phyloP scores from a whole-genome alignment of 2,113 vertebrate species.

The Conger conger region DNA sequence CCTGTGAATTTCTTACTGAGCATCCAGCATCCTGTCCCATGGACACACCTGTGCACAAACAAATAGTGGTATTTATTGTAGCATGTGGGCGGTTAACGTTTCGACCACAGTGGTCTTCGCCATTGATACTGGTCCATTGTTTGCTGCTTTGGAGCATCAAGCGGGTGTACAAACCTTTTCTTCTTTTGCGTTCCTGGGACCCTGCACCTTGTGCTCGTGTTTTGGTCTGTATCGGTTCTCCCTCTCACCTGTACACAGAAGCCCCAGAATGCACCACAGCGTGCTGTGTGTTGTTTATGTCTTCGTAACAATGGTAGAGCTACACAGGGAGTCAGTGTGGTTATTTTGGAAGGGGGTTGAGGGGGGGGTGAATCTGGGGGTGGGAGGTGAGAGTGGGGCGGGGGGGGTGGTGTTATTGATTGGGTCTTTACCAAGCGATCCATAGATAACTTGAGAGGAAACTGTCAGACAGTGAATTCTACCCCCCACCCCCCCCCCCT shows the following conservation, averaged over 20 bases:
- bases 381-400: neutral
- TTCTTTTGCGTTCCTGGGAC: no score
- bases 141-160: no score
- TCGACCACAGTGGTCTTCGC: no score
- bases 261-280: neutral
- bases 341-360: neutral
- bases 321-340: neutral
- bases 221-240: no score
- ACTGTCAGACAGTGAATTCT: neutral
- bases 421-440: conserved; percentile 65
- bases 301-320: neutral
- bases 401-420: conserved; percentile 57
- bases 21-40: neutral
- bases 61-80: no score
- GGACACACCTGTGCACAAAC: no score
- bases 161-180: no score
- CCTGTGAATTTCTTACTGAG: neutral
- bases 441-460: conserved; percentile 50
- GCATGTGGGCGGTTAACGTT: no score
- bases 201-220: no score
- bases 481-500: neutral
- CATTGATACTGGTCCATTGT: no score
- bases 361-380: no score
- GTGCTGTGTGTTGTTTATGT: neutral
- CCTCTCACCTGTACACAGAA: neutral